Evolutionary conservation across 2,888 invertebrate species (phyloP).

Genomic region (Hedychridium roseum): DNA sequence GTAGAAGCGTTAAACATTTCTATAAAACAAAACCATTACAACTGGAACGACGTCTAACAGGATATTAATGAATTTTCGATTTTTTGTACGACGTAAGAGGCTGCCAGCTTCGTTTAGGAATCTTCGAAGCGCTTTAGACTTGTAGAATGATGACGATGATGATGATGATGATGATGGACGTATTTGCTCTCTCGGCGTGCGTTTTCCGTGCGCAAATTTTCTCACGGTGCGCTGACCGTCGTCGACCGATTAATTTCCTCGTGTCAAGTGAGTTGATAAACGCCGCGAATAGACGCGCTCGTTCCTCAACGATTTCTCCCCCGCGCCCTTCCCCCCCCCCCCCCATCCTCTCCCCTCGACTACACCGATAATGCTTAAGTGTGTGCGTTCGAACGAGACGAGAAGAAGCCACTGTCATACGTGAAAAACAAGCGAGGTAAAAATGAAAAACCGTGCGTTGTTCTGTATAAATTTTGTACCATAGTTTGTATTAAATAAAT

Average conservation of each 20-base stretch:
- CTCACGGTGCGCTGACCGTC: slow-evolving; percentile 35
- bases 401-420: slow-evolving; percentile 38
- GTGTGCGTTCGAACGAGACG: slow-evolving; percentile 48
- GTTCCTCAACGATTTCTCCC: slow-evolving; percentile 25
- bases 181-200: slow-evolving; percentile 23
- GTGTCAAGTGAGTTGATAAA: slow-evolving; percentile 52
- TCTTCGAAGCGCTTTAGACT: too few relatives aligned
- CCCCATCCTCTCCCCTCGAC: slow-evolving; percentile 4
- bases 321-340: neutral
- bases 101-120: too few relatives aligned
- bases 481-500: slow-evolving; percentile 69
- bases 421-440: slow-evolving; percentile 49
- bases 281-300: slow-evolving; percentile 53
- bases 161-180: slow-evolving; percentile 16
- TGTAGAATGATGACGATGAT: too few relatives aligned
- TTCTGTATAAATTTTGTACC: slow-evolving; percentile 69
- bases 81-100: too few relatives aligned
- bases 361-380: slow-evolving; percentile 42
- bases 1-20: too few relatives aligned
- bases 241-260: slow-evolving; percentile 51
- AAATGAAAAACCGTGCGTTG: slow-evolving; percentile 62
- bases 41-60: too few relatives aligned
- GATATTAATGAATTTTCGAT: too few relatives aligned
- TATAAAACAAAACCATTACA: too few relatives aligned
- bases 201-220: slow-evolving; percentile 25